Percentiles rank a stretch among this genome's conserved stretches.
Evolutionary conservation across 2,888 invertebrate species (phyloP).

Genomic region (Syrista parreyssii): DNA sequence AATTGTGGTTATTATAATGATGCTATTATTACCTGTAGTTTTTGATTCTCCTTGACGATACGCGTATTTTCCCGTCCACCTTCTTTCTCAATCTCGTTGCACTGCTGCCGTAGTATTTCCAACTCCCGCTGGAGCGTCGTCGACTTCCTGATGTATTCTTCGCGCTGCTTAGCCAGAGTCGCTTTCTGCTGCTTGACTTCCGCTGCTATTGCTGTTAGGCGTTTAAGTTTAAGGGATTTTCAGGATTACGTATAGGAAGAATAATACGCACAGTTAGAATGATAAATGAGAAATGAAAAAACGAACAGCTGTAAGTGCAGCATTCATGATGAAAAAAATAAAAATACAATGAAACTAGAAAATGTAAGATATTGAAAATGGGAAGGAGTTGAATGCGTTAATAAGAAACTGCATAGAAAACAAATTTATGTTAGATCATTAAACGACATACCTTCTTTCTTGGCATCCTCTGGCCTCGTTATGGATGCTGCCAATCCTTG

Average conservation of each 20-base stretch:
- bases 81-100: constrained; percentile 79
- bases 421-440: constrained; percentile 7
- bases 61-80: constrained; percentile 82
- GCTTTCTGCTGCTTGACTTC: constrained; percentile 87
- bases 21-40: constrained; percentile 77
- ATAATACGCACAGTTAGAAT: neutral
- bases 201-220: constrained; percentile 77
- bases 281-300: neutral
- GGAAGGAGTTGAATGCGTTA: neutral
- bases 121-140: constrained; percentile 80
- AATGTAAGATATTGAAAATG: constrained; percentile 2
- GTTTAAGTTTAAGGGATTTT: constrained; percentile 20
- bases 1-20: neutral
- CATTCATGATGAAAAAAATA: constrained; percentile 20
- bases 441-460: constrained; percentile 61
- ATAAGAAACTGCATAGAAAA: neutral
- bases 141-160: constrained; percentile 84
- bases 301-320: constrained; percentile 14
- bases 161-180: constrained; percentile 81
- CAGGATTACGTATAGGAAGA: constrained; percentile 19
- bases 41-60: constrained; percentile 85
- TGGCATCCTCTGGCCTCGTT: constrained; percentile 60
- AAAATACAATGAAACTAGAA: constrained; percentile 5
- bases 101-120: constrained; percentile 82
- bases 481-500: constrained; percentile 18